A percentile compares a stretch with the other conserved stretches of the same genome.
These are phyloP conservation scores for Brotula barbata DNA, from an alignment of 2,797 vertebrate species.

Conservation along the genomic window DNA sequence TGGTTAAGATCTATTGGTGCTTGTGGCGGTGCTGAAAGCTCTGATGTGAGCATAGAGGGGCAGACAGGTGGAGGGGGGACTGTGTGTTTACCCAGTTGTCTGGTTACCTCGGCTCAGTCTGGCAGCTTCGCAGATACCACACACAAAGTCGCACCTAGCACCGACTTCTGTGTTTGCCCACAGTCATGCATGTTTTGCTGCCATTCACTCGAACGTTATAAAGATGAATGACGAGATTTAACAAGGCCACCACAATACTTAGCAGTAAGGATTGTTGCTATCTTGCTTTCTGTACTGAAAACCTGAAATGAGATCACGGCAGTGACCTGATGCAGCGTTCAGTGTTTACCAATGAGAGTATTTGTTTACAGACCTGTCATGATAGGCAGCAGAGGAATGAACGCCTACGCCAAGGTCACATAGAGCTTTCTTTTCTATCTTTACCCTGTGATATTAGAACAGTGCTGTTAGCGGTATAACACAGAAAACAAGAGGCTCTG, in stretches of 20 bases:
- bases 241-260: too few relatives aligned
- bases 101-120: constrained; percentile 39
- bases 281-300: constrained; percentile 8
- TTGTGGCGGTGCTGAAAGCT: constrained; percentile 38
- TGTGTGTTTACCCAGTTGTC: constrained; percentile 72
- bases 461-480: constrained; percentile 14
- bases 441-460: constrained; percentile 29
- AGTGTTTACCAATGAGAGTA: constrained; percentile 49
- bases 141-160: constrained; percentile 42
- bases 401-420: constrained; percentile 53
- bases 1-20: too few relatives aligned
- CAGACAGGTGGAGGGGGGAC: constrained; percentile 40
- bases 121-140: constrained; percentile 38
- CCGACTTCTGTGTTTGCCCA: constrained; percentile 1
- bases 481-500: constrained; percentile 22
- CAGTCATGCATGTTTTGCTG: constrained; percentile 1
- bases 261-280: constrained; percentile 8
- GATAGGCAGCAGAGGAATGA: constrained; percentile 26
- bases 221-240: too few relatives aligned
- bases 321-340: constrained; percentile 36
- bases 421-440: constrained; percentile 37
- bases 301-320: constrained; percentile 38
- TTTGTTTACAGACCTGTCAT: constrained; percentile 41
- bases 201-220: too few relatives aligned
- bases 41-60: constrained; percentile 29